Percentiles rank a stretch among this genome's conserved stretches.
These are phyloP conservation scores for Myripristis jacobus DNA, from an alignment of 2,797 vertebrate species.

Conservation along the genomic window DNA sequence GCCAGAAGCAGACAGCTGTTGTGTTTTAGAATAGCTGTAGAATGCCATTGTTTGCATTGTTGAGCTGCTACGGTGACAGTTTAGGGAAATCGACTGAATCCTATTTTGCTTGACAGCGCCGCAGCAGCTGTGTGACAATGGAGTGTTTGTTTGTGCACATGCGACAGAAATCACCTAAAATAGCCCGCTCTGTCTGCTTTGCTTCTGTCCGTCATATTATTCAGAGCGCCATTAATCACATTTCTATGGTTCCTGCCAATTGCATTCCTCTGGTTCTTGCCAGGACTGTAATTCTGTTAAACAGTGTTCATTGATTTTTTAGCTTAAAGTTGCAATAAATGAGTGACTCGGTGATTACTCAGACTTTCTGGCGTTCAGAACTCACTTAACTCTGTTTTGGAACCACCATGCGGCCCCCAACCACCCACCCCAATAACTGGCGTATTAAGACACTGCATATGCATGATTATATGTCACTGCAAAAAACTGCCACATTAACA, in stretches of 20 bases:
- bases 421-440: no score
- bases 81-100: constrained; percentile 61
- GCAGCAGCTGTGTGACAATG: constrained; percentile 53
- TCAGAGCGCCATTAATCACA: constrained; percentile 70
- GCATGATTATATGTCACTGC: no score
- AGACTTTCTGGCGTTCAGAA: no score
- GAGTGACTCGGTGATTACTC: constrained; percentile 1
- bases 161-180: constrained; percentile 63
- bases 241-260: constrained; percentile 59
- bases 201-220: constrained; percentile 64
- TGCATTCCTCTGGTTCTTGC: constrained; percentile 38
- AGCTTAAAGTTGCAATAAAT: constrained; percentile 31
- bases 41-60: constrained; percentile 69
- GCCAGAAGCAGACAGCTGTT: constrained; percentile 56
- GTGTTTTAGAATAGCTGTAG: constrained; percentile 59
- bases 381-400: no score
- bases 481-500: no score
- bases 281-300: constrained; percentile 58
- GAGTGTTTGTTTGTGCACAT: constrained; percentile 55
- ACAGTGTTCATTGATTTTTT: constrained; percentile 30
- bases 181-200: constrained; percentile 65
- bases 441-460: no score
- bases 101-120: constrained; percentile 64
- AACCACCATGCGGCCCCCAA: no score
- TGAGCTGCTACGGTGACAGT: constrained; percentile 54